Evolutionary conservation across 2,888 invertebrate species (phyloP), one percentile per base, ranked within the genome.

Genomic region (Ochropacha duplaris): DNA sequence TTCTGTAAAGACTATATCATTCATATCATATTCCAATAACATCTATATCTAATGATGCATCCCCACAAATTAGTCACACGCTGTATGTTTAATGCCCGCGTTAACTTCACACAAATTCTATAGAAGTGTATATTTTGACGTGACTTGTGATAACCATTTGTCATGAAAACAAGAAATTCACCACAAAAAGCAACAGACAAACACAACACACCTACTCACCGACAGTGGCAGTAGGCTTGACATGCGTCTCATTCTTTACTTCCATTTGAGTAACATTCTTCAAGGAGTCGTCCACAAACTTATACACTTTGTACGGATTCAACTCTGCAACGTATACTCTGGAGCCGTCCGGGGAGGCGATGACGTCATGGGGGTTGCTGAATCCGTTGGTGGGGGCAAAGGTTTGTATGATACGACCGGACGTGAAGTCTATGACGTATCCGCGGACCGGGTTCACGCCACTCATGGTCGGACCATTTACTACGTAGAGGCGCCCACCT

Each of bases 311-410:
- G 74, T 93, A 94, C 0, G 95, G 95, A 74, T 94, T 92, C 22
- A 98, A 89, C 81, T 98, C 97, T 0, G 96, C 97, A 0, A 98
- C 96, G 81, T 96, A 98, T 9, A 97, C 84, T 57, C 84, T 83
- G 51, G 89, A 88, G 24, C 96, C 97, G 84, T 96, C 95, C 0
- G 88, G 76, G 0, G 95, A 93, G 0, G 95, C 95, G n/a, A 96
- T 95, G 3, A 98, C 88, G 80, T 97, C 97, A 85, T 98, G 98
- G 0, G 98, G 98, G 79, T 95, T 95, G 57, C 90, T 81, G 77
- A 97, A 94, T 11, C 90, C 91, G 9, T 75, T 81, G 6, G 71
- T 76, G 1, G 95, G 94, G 0, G 93, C 94, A 81, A 96, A 96
- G 62, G 95, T 94, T 9, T 94, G 94, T 0, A 94, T 58, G 14